phyloP scores from a whole-genome alignment of 2,797 vertebrate genomes.

The Phoebastria nigripes region DNA sequence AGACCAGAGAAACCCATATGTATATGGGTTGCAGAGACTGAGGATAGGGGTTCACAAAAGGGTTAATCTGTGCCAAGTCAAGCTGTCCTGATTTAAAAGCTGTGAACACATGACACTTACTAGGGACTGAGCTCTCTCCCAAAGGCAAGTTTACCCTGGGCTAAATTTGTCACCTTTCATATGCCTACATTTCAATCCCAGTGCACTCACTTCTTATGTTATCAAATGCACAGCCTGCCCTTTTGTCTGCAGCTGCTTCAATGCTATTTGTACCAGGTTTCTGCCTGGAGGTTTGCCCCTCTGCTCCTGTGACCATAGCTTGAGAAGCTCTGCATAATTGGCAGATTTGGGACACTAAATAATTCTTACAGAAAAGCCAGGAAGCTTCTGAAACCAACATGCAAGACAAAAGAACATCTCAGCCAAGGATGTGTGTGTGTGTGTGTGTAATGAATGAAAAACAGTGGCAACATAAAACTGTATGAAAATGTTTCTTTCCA shows the following conservation, averaged over 20 bases:
- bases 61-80: not conserved
- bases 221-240: constrained; percentile 19
- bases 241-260: constrained; percentile 40
- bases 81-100: not conserved
- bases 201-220: not conserved
- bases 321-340: constrained; percentile 16
- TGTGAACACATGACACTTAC: not conserved
- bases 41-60: not conserved
- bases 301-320: not conserved
- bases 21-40: not conserved
- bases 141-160: constrained; percentile 20
- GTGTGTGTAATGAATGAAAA: not conserved
- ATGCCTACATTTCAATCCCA: not conserved
- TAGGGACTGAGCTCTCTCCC: not conserved
- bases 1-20: not conserved
- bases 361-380: constrained; percentile 2
- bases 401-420: not conserved
- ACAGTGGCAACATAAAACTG: not conserved
- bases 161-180: constrained; percentile 46
- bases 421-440: not conserved
- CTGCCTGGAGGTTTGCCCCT: constrained; percentile 25
- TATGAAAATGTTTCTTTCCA: not conserved
- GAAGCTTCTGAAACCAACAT: constrained; percentile 27
- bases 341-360: constrained; percentile 55
- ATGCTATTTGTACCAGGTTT: constrained; percentile 3